A percentile compares a stretch with the other conserved stretches of the same genome.
Conservation (phyloP, 1,140 invertebrate genomes). For the Chironomus tepperi region DNA sequence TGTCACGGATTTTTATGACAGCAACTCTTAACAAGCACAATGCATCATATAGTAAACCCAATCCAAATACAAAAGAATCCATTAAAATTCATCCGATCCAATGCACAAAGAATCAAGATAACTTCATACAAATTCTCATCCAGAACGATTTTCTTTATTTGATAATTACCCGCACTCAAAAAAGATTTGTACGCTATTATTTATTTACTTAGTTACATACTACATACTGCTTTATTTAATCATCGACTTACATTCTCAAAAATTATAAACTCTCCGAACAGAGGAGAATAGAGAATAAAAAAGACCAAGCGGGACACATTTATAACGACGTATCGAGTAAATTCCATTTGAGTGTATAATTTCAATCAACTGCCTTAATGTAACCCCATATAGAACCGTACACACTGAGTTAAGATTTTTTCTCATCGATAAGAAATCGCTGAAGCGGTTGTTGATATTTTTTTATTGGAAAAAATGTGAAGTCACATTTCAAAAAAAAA, state of each 20-base stretch:
- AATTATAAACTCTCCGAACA: neutral
- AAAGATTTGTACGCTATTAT: neutral
- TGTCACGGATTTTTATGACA: too few species aligned
- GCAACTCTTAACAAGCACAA: too few species aligned
- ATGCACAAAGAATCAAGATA: neutral
- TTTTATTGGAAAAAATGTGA: neutral
- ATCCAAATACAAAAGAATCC: too few species aligned
- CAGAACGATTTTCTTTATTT: neutral
- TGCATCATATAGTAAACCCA: too few species aligned
- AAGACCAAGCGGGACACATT: too few species aligned
- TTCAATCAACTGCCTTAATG: neutral
- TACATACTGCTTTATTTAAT: neutral
- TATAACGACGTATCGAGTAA: neutral
- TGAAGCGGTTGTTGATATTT: too few species aligned
- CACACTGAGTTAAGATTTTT: neutral
- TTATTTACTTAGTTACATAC: neutral
- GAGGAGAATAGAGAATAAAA: neutral
- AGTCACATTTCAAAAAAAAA: neutral
- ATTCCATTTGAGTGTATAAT: neutral
- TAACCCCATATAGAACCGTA: neutral
- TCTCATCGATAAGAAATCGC: slow-evolving; percentile 8
- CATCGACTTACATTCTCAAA: neutral
- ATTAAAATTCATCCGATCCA: too few species aligned
- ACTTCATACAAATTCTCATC: neutral
- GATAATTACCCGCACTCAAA: slow-evolving; percentile 20